phyloP scores from a whole-genome alignment of 1,140 invertebrate species.

The Halictus rubicundus region DNA sequence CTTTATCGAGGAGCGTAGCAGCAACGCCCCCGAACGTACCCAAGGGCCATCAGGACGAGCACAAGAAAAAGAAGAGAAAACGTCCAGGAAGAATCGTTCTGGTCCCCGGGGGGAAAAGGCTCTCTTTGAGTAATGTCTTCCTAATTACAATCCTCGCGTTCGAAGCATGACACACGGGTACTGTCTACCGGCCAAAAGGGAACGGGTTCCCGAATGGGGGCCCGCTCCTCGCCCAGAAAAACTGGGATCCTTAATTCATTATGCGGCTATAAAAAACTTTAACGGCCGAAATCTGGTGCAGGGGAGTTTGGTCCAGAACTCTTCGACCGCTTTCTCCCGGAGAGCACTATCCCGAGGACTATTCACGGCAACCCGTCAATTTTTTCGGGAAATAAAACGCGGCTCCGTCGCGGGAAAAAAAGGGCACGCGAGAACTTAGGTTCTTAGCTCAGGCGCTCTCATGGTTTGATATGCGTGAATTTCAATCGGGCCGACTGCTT shows the following conservation, averaged over 20 bases:
- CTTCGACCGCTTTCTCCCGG: not conserved
- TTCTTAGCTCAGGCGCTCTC: too few relatives aligned
- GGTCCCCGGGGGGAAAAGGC: conserved; percentile 35
- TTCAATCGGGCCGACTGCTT: not conserved
- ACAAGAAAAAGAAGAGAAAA: conserved; percentile 7
- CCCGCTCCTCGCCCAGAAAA: conserved; percentile 43
- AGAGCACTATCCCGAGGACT: not conserved
- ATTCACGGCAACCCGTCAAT: not conserved
- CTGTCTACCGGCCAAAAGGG: conserved; percentile 17
- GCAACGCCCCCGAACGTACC: conserved; percentile 46
- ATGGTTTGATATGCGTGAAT: not conserved
- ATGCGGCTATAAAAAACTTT: conserved; percentile 46
- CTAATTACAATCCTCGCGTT: conserved; percentile 69
- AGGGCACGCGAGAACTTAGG: not conserved
- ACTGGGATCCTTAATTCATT: conserved; percentile 50
- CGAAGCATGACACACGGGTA: conserved; percentile 47
- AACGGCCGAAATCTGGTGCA: conserved; percentile 46
- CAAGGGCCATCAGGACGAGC: not conserved
- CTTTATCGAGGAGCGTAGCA: conserved; percentile 39
- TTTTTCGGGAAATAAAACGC: not conserved
- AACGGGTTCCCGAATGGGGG: conserved; percentile 40
- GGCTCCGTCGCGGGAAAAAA: not conserved
- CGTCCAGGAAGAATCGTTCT: conserved; percentile 15
- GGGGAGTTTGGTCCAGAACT: not conserved
- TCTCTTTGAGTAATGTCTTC: conserved; percentile 70